phyloP scores from a whole-genome alignment of 2,113 vertebrate species.

The Phodopus roborovskii region DNA sequence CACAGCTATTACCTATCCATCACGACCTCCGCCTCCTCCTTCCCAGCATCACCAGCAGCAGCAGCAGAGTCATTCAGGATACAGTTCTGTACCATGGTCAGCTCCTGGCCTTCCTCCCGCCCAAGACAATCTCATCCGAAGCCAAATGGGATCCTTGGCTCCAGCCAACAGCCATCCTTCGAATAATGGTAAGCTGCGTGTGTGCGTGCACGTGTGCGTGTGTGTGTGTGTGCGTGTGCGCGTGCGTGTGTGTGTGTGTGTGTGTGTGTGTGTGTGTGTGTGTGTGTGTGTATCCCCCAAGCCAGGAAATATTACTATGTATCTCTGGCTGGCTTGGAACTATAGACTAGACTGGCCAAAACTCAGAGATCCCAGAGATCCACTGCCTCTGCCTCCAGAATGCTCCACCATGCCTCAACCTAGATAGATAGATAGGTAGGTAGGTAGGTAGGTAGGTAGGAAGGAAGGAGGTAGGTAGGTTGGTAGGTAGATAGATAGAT shows the following conservation, averaged over 20 bases:
- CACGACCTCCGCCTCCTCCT: slow-evolving; percentile 54
- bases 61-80: slow-evolving; percentile 85
- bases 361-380: not conserved
- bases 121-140: slow-evolving; percentile 79
- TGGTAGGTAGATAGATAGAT: not conserved
- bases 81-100: slow-evolving; percentile 77
- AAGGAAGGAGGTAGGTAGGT: too few relatives aligned
- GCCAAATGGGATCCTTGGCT: slow-evolving; percentile 69
- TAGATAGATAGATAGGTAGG: not conserved
- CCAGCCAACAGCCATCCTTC: slow-evolving; percentile 79
- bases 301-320: not conserved
- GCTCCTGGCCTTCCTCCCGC: slow-evolving; percentile 80
- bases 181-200: slow-evolving; percentile 79
- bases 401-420: not conserved
- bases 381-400: not conserved
- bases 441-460: too few relatives aligned
- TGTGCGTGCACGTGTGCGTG: too few relatives aligned
- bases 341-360: not conserved
- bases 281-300: not conserved
- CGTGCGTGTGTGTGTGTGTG: too few relatives aligned
- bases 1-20: slow-evolving; percentile 66
- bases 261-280: not conserved
- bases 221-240: not conserved
- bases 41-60: slow-evolving; percentile 81
- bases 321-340: not conserved